Evolutionary conservation across 2,888 invertebrate species (phyloP).

Genomic region (Schizotus pectinicornis): DNA sequence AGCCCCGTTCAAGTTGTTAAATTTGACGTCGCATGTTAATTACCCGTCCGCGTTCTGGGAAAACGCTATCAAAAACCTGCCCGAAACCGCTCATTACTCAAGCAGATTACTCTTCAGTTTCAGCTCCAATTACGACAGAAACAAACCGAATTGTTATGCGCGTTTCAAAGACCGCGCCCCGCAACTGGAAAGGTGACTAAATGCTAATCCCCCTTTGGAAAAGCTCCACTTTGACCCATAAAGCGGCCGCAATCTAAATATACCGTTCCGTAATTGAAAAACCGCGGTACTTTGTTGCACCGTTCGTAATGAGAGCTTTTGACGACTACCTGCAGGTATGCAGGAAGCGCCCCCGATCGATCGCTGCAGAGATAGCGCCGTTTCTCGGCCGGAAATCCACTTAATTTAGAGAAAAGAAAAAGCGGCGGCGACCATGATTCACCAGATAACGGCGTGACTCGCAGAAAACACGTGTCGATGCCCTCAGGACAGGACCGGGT

Average conservation of each 20-base stretch:
- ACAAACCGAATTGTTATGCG: too few relatives aligned
- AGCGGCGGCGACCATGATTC: not conserved
- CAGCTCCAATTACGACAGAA: too few relatives aligned
- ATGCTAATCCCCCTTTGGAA: too few relatives aligned
- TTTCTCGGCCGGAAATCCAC: slow-evolving; percentile 10
- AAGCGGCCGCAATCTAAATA: not conserved
- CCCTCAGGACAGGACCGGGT: not conserved
- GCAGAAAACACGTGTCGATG: slow-evolving; percentile 4
- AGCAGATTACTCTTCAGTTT: too few relatives aligned
- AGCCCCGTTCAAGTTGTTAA: too few relatives aligned
- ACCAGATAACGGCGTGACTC: not conserved
- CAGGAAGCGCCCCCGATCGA: slow-evolving; percentile 12
- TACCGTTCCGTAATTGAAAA: not conserved
- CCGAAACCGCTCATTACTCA: too few relatives aligned
- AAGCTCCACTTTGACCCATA: not conserved
- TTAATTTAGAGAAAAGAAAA: not conserved
- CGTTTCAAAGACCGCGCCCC: too few relatives aligned
- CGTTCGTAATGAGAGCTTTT: slow-evolving; percentile 2
- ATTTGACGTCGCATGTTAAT: too few relatives aligned
- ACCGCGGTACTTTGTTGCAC: slow-evolving; percentile 2
- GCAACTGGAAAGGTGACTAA: too few relatives aligned
- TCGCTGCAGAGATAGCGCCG: not conserved
- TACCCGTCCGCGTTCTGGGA: too few relatives aligned
- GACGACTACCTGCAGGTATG: slow-evolving; percentile 16
- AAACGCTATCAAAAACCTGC: too few relatives aligned